phyloP scores from a whole-genome alignment of 2,888 invertebrate species.

The Diploptera punctata region DNA sequence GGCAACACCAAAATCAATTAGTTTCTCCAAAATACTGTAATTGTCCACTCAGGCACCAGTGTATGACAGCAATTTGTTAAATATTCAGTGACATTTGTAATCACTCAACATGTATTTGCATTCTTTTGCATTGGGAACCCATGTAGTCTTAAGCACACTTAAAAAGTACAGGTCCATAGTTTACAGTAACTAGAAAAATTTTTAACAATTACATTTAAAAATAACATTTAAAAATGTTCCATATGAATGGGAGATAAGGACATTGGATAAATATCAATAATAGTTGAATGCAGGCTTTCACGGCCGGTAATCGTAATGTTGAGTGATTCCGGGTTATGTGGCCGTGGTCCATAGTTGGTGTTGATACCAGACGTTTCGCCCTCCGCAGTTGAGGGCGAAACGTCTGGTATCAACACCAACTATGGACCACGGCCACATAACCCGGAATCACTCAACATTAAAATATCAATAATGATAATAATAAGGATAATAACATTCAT shows the following conservation, averaged over 20 bases:
- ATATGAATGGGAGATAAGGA: neutral
- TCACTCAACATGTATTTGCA: neutral
- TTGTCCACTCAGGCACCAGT: conserved; percentile 17
- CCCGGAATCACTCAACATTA: no score
- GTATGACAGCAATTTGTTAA: neutral
- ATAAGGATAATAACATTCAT: conserved; percentile 7
- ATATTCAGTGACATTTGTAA: neutral
- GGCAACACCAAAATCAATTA: neutral
- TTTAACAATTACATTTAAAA: conserved; percentile 21
- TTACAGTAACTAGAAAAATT: neutral
- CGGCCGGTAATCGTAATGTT: no score
- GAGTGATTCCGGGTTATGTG: no score
- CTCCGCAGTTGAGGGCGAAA: no score
- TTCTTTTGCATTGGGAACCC: neutral
- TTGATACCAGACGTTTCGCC: no score
- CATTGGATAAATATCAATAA: conserved; percentile 3
- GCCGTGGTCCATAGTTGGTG: no score
- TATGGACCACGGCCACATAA: no score
- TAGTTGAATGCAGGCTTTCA: no score
- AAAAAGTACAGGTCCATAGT: conserved; percentile 27
- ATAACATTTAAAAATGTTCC: conserved; percentile 23
- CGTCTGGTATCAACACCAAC: no score
- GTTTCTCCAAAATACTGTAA: neutral
- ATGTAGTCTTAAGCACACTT: conserved; percentile 16
- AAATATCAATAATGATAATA: no score